Percentiles rank a stretch among this genome's conserved stretches.
Conservation (phyloP, 2,797 vertebrate genomes). For the Aulostomus chinensis region DNA sequence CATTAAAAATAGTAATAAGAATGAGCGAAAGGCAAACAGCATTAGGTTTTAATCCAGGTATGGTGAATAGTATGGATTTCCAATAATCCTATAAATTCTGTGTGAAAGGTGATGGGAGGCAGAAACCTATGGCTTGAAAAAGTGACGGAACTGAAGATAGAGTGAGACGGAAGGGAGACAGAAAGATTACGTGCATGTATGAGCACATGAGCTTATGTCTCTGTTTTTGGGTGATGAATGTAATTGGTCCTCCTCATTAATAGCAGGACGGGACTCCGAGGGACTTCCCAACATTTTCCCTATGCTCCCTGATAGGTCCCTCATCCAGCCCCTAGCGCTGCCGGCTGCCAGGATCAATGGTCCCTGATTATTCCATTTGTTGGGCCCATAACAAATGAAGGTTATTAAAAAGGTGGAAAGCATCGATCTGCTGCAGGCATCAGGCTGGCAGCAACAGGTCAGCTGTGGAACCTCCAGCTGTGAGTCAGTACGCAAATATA, state of each 20-base stretch:
- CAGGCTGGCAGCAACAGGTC: constrained; percentile 36
- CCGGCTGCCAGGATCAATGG: constrained; percentile 50
- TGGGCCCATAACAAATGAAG: constrained; percentile 53
- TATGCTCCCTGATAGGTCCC: constrained; percentile 16
- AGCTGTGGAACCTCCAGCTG: background rate
- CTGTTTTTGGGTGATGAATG: constrained; percentile 4
- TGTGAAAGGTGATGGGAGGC: background rate
- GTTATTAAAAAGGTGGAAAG: constrained; percentile 49
- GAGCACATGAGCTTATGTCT: background rate
- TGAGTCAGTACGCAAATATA: too few relatives aligned
- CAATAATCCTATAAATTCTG: constrained; percentile 36
- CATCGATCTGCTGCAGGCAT: constrained; percentile 32
- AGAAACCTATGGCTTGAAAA: background rate
- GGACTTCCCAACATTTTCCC: constrained; percentile 37
- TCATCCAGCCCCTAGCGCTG: constrained; percentile 15
- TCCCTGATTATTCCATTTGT: constrained; percentile 68
- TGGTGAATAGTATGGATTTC: constrained; percentile 44
- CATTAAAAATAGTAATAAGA: background rate
- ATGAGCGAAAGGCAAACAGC: constrained; percentile 20
- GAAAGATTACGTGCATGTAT: background rate
- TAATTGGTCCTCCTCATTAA: constrained; percentile 59
- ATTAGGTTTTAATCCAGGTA: constrained; percentile 29
- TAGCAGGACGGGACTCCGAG: constrained; percentile 43
- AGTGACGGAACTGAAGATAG: background rate
- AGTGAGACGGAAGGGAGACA: background rate